Conservation (phyloP, 2,888 invertebrate genomes). For the Notodonta dromedarius region DNA sequence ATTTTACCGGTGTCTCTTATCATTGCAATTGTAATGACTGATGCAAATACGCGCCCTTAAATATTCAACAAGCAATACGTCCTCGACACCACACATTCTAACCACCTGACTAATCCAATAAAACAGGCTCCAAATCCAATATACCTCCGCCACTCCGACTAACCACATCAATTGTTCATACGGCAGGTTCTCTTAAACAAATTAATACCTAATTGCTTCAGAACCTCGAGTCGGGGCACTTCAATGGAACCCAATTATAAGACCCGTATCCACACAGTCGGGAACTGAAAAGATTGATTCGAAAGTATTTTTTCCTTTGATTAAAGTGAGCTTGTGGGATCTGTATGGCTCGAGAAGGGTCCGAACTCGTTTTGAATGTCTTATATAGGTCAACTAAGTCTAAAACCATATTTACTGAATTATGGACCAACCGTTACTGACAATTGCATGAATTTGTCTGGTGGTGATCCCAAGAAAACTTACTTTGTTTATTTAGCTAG, state of each 20-base stretch:
- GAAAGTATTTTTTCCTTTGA: conserved; percentile 43
- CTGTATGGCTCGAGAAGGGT: background rate
- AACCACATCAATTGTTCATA: conserved; percentile 58
- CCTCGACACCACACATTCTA: background rate
- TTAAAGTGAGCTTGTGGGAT: conserved; percentile 35
- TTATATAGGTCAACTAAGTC: background rate
- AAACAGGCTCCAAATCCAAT: conserved; percentile 21
- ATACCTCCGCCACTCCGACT: conserved; percentile 29
- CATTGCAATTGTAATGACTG: background rate
- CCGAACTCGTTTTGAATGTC: background rate
- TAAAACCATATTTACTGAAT: too few species aligned
- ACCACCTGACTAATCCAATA: conserved; percentile 25
- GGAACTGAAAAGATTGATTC: conserved; percentile 23
- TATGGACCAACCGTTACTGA: too few species aligned
- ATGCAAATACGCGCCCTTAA: background rate
- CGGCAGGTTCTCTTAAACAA: conserved; percentile 51
- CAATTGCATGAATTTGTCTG: too few species aligned
- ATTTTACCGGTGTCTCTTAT: background rate
- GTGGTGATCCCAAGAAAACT: too few species aligned
- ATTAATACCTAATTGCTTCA: conserved; percentile 60
- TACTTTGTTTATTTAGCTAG: too few species aligned
- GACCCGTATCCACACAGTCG: conserved; percentile 24
- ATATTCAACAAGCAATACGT: background rate
- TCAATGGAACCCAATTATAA: conserved; percentile 49
- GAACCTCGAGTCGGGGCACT: conserved; percentile 25